phyloP scores from a whole-genome alignment of 2,113 vertebrate species.

The Melanerpes aurifrons region DNA sequence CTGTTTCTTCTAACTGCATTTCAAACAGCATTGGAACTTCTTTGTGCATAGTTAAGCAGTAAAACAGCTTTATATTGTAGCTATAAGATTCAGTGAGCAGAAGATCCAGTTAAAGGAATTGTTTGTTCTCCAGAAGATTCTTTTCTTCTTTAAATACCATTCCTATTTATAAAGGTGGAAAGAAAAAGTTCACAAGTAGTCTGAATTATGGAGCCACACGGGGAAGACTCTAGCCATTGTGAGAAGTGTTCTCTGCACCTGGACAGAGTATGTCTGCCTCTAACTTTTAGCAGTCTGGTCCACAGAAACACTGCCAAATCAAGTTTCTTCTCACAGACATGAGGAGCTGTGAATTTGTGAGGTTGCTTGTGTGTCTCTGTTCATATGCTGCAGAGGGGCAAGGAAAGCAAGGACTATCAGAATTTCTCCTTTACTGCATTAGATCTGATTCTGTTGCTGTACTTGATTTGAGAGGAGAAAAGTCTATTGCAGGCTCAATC shows the following conservation, averaged over 20 bases:
- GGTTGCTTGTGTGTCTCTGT: accelerated
- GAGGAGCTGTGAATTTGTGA: not conserved
- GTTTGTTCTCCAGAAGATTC: not conserved
- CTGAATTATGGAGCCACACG: not conserved
- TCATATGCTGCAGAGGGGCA: accelerated
- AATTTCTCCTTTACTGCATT: not conserved
- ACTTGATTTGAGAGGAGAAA: not conserved
- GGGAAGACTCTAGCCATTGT: not conserved
- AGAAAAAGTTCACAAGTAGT: not conserved
- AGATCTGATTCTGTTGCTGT: not conserved
- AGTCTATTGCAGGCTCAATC: not conserved
- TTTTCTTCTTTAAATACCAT: not conserved
- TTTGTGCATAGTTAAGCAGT: not conserved
- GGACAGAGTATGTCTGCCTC: not conserved
- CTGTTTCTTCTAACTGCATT: not conserved
- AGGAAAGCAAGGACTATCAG: not conserved
- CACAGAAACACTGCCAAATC: not conserved
- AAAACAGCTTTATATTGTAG: not conserved
- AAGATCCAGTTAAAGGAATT: not conserved
- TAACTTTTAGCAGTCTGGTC: not conserved
- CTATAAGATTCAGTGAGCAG: not conserved
- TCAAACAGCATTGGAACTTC: not conserved
- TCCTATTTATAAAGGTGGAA: not conserved
- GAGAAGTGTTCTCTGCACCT: not conserved
- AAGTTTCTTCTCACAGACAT: not conserved